Evolutionary conservation across 1,140 invertebrate genomes (phyloP).

Genomic region (Lepeophtheirus salmonis): DNA sequence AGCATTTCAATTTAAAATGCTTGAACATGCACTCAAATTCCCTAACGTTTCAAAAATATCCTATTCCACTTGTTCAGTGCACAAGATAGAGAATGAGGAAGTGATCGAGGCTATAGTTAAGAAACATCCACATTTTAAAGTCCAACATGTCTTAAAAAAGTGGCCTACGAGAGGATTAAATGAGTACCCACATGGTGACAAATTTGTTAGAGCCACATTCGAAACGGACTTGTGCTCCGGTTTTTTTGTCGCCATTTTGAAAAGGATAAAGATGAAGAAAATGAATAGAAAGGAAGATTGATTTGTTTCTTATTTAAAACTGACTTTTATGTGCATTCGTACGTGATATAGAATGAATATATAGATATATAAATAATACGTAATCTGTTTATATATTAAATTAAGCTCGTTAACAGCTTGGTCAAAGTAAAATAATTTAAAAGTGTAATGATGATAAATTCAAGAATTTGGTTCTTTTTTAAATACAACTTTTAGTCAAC

Average conservation of each 20-base stretch:
- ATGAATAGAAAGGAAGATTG: neutral
- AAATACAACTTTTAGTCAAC: neutral
- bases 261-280: conserved; percentile 26
- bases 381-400: neutral
- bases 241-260: conserved; percentile 79
- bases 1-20: conserved; percentile 60
- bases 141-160: neutral
- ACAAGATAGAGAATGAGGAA: conserved; percentile 74
- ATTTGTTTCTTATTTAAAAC: too few species aligned
- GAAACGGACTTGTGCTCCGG: conserved; percentile 62
- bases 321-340: too few species aligned
- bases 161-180: neutral
- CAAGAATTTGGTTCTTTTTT: neutral
- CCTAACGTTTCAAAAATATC: conserved; percentile 61
- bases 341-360: neutral
- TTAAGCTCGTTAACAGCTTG: neutral
- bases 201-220: conserved; percentile 54
- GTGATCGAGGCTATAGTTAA: conserved; percentile 43
- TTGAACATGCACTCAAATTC: conserved; percentile 71
- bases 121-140: conserved; percentile 17
- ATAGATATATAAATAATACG: too few species aligned
- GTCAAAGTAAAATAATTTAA: too few species aligned
- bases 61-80: conserved; percentile 84
- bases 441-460: too few species aligned
- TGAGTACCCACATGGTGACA: conserved; percentile 18